Evolutionary conservation across 2,113 vertebrate genomes (phyloP), one percentile per base, ranked within the genome.

Genomic region (Pica pica): DNA sequence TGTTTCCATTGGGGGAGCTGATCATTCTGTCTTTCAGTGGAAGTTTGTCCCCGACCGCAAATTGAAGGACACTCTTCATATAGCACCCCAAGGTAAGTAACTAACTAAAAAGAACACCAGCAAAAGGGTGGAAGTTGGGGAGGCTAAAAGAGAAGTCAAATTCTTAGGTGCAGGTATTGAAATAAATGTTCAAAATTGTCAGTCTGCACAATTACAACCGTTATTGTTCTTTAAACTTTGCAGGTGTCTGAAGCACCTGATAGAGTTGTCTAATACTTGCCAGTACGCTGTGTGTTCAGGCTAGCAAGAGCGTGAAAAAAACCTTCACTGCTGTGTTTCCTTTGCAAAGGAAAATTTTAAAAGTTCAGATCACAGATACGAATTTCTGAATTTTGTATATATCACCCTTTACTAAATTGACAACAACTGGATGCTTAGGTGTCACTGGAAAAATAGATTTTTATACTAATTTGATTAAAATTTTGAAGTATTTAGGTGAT

Each of bases 11-110:
- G 99, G 99, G 83, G 99, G 99, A 94, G 99, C 99, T 41, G 99
- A 99, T 97, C 99, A 99, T 94, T 99, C 99, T 57, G 99, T 99
- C 95, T 99, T 99, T 97, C 99, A 99, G 97, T 99, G 99, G 99
- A 99, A 99, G 95, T 99, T 99, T 98, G 98, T 99, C 94, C 98
- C 99, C 17, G 99, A 99, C 94, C 98, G 99, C 88, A 99, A 99
- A 87, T 84, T 99, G 61, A 99, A 99, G 97, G 99, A 99, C 92
- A 97, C 98, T 69, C 98, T 99, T 93, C 99, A 99, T 94, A 98
- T 99, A 97, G 98, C 99, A 57, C 98, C 99, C 21, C 99, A 99
- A 98, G 99, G 99, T 99, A 94, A 93, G 95, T 55, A 39, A 31
- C 3, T 22, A 20, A 8, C 16, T 31, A 0, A 10, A 55, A 71